Percentiles rank a stretch among this genome's conserved stretches.
Conservation (phyloP, 1,140 invertebrate species). For the Caligus rogercresseyi region DNA sequence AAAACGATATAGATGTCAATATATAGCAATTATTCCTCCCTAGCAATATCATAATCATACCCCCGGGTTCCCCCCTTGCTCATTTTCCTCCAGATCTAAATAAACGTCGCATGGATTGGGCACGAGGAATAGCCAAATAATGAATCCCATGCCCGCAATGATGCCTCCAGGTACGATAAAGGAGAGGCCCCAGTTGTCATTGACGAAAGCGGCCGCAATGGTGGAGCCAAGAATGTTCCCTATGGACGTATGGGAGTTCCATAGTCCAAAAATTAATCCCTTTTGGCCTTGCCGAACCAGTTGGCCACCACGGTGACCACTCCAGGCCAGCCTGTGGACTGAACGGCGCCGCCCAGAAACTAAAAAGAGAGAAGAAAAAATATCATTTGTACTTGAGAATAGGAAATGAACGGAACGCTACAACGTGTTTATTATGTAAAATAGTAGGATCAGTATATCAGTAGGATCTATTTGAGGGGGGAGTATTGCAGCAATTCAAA, state of each 20-base stretch:
- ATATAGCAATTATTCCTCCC: too few species aligned
- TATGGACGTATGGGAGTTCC: conserved; percentile 85
- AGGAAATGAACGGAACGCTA: conserved; percentile 17
- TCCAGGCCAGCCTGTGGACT: conserved; percentile 81
- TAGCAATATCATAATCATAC: too few species aligned
- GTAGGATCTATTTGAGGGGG: too few species aligned
- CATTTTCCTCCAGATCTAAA: background rate
- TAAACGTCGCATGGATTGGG: conserved; percentile 41
- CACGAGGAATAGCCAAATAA: conserved; percentile 70
- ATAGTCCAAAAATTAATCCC: conserved; percentile 85
- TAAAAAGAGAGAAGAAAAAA: conserved; percentile 31
- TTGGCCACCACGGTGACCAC: conserved; percentile 82
- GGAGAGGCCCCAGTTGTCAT: conserved; percentile 68
- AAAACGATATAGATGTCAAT: too few species aligned
- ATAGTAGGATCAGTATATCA: background rate
- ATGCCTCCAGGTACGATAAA: conserved; percentile 80
- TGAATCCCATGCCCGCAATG: conserved; percentile 52
- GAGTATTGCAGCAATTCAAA: too few species aligned
- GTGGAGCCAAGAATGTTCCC: conserved; percentile 71
- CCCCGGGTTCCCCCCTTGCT: too few species aligned
- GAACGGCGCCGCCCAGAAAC: conserved; percentile 59
- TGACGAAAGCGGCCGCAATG: conserved; percentile 50
- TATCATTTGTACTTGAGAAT: conserved; percentile 22
- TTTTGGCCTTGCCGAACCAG: conserved; percentile 81
- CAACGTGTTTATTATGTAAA: background rate